Evolutionary conservation across 2,888 invertebrate genomes (phyloP).

Genomic region (Podabrus alpinus): DNA sequence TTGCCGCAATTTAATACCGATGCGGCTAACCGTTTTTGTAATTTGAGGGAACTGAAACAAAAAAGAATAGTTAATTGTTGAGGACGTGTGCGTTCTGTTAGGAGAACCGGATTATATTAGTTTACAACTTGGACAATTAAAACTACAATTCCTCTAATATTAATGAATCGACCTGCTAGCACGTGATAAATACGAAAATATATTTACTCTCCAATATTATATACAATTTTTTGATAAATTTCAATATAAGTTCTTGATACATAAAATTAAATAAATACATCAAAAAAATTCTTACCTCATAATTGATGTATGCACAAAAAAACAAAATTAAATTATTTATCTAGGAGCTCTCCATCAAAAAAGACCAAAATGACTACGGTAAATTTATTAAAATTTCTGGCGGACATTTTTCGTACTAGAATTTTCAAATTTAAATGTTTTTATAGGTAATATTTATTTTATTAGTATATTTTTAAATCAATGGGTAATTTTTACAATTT

Average conservation of each 20-base stretch:
- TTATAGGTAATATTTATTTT: too few species aligned
- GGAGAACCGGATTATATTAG: background rate
- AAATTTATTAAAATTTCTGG: background rate
- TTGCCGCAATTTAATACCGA: conserved; percentile 98
- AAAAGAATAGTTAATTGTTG: background rate
- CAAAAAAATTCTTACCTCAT: background rate
- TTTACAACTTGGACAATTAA: too few species aligned
- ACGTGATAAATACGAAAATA: background rate
- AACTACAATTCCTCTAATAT: too few species aligned
- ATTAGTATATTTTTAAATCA: too few species aligned
- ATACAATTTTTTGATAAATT: background rate
- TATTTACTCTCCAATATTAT: too few species aligned
- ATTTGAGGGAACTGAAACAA: conserved; percentile 81
- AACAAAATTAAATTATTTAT: background rate
- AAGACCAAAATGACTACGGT: too few species aligned
- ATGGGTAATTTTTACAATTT: too few species aligned
- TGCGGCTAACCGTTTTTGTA: conserved; percentile 99
- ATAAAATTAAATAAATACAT: background rate
- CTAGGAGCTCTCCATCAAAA: background rate
- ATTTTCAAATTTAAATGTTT: background rate
- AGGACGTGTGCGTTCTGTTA: background rate
- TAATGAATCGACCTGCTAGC: background rate
- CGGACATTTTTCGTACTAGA: background rate
- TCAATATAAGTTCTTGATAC: background rate
- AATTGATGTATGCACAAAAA: background rate